A percentile compares a stretch with the other conserved stretches of the same genome.
phyloP scores from a whole-genome alignment of 2,797 vertebrate genomes.

The Microcaecilia unicolor region DNA sequence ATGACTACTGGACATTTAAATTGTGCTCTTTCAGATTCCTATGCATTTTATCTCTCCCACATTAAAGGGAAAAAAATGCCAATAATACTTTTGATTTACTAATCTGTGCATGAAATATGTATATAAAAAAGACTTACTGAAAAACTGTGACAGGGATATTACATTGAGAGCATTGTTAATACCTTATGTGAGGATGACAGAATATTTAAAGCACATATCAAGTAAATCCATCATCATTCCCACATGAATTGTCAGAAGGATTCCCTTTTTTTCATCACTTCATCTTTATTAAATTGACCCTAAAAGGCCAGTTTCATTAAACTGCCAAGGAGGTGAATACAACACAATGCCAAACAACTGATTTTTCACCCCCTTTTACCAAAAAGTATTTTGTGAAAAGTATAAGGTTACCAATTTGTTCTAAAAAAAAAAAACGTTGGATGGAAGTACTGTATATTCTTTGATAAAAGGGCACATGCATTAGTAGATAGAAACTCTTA shows the following conservation, averaged over 20 bases:
- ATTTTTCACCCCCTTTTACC: background rate
- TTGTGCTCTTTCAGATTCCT: background rate
- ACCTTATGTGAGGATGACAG: constrained; percentile 8
- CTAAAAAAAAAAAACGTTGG: too few species aligned
- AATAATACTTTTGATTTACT: constrained; percentile 8
- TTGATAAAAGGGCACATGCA: too few species aligned
- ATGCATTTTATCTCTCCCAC: background rate
- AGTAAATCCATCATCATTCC: constrained; percentile 19
- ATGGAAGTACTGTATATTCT: too few species aligned
- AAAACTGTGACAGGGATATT: constrained; percentile 3
- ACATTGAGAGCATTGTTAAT: constrained; percentile 18
- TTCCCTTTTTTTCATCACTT: background rate
- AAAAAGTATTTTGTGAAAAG: background rate
- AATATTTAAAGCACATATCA: constrained; percentile 20
- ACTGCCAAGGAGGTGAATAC: background rate
- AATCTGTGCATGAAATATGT: constrained; percentile 19
- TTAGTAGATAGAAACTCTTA: too few species aligned
- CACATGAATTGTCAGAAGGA: constrained; percentile 2
- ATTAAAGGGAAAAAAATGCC: background rate
- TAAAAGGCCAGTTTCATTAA: constrained; percentile 13
- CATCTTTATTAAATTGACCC: constrained; percentile 11
- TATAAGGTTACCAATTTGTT: background rate
- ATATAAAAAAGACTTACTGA: constrained; percentile 16
- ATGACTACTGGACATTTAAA: too few species aligned
- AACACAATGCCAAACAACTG: background rate